Evolutionary conservation across 1,140 invertebrate species (phyloP), one percentile per base, ranked within the genome.

Genomic region (Aleiodes sp.): DNA sequence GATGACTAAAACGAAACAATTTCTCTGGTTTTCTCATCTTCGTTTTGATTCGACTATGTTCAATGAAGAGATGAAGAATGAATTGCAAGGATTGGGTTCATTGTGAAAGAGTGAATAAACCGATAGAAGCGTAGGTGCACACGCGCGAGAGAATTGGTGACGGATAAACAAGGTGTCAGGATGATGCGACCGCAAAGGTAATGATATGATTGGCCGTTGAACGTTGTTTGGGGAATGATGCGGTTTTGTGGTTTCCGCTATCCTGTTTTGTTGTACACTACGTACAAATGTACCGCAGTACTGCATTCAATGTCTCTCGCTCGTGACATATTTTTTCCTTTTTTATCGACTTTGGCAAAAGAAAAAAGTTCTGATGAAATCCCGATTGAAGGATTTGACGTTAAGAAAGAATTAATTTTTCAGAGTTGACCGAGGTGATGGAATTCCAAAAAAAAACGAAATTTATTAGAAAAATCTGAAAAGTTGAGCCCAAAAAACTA

Each of bases 121-220:
- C n/a, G 63, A 70, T 63, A 60, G 29, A 68, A 21, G 41, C 29
- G 67, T 56, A 56, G 52, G 29, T 52, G 41, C 26, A 62, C 39
- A 31, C 21, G 21, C 26, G 65, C 31, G 31, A 43, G 57, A 62
- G n/a, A 26, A 43, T 60, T 46, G 65, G 67, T 81, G 82, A 80
- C 77, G 82, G 73, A 75, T 83, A 80, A 82, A 84, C 79, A 82
- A 83, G 82, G 83, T 84, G 82, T 84, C 80, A 76, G 78, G 76
- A 79, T 80, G 81, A 79, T 77, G 74, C 75, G 67, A 83, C 82
- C 82, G 79, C 82, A 85, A 81, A 80, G 80, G 78, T 85, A 86
- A 86, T 84, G 80, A 84, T 85, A 84, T 84, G 84, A 86, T 85
- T 85, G 84, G 78, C 74, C 73, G 80, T 78, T 82, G 78, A 77